A percentile compares a stretch with the other conserved stretches of the same genome.
These are phyloP conservation scores for Poeciliopsis infans DNA, from an alignment of 2,797 vertebrate species.

Conservation along the genomic window DNA sequence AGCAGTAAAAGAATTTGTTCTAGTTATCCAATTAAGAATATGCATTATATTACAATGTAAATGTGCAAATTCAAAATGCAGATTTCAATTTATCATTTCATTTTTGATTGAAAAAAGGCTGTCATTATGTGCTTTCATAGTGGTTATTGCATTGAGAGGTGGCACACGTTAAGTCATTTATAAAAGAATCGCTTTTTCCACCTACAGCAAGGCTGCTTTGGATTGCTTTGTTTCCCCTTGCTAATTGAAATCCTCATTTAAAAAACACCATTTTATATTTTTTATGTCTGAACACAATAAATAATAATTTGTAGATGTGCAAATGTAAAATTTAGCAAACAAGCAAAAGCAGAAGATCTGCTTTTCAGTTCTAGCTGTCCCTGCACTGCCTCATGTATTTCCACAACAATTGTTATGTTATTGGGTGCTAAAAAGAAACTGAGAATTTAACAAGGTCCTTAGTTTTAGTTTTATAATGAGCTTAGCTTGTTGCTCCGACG, in stretches of 20 bases:
- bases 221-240: too few relatives aligned
- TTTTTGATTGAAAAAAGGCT: not conserved
- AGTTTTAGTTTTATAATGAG: not conserved
- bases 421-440: not conserved
- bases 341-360: not conserved
- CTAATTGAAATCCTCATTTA: too few relatives aligned
- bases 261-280: too few relatives aligned
- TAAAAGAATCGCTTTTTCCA: too few relatives aligned
- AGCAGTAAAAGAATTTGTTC: not conserved
- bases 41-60: not conserved
- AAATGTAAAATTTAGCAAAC: not conserved
- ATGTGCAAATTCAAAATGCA: not conserved
- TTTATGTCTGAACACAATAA: not conserved
- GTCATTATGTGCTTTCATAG: too few relatives aligned
- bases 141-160: too few relatives aligned
- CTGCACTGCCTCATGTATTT: not conserved
- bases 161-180: too few relatives aligned
- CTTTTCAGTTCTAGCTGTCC: not conserved
- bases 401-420: not conserved
- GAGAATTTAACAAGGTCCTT: not conserved
- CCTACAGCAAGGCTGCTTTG: too few relatives aligned
- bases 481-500: not conserved
- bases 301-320: not conserved
- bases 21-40: slow-evolving; percentile 27
- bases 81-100: not conserved